Evolutionary conservation across 2,113 vertebrate species (phyloP).

Genomic region (Cololabis saira): DNA sequence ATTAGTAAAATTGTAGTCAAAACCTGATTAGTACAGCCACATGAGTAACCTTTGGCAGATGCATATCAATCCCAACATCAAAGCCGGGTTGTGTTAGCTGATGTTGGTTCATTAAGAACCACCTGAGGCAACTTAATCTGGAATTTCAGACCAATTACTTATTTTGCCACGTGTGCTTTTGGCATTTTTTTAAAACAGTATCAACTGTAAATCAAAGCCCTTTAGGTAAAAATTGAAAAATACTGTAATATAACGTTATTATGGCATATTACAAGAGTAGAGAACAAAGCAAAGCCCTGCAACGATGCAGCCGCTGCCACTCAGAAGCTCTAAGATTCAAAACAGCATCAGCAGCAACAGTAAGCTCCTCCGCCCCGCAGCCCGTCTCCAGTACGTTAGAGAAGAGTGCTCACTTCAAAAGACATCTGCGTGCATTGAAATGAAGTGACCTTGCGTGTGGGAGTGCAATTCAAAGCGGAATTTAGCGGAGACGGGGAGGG

Average conservation of each 20-base stretch:
- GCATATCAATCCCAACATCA: neutral
- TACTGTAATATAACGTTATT: neutral
- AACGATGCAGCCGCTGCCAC: constrained; percentile 10
- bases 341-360: constrained; percentile 5
- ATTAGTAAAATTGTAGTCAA: neutral
- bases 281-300: neutral
- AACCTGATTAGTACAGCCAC: neutral
- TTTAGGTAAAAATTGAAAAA: constrained; percentile 9
- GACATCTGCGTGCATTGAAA: constrained; percentile 29
- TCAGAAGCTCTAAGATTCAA: constrained; percentile 25
- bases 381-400: constrained; percentile 28
- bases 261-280: neutral
- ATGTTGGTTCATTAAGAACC: neutral
- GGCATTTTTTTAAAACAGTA: neutral
- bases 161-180: neutral
- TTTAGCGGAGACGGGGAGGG: constrained; percentile 6
- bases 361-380: constrained; percentile 17
- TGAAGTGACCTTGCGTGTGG: constrained; percentile 45
- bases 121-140: constrained; percentile 1
- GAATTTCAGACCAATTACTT: too few species aligned
- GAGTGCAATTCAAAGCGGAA: constrained; percentile 32
- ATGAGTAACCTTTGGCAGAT: neutral
- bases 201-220: constrained; percentile 1
- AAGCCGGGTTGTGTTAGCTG: neutral
- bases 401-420: constrained; percentile 53